Base-by-base conservation (phyloP, 1,140 invertebrate genomes). In the Popillia japonica region DNA sequence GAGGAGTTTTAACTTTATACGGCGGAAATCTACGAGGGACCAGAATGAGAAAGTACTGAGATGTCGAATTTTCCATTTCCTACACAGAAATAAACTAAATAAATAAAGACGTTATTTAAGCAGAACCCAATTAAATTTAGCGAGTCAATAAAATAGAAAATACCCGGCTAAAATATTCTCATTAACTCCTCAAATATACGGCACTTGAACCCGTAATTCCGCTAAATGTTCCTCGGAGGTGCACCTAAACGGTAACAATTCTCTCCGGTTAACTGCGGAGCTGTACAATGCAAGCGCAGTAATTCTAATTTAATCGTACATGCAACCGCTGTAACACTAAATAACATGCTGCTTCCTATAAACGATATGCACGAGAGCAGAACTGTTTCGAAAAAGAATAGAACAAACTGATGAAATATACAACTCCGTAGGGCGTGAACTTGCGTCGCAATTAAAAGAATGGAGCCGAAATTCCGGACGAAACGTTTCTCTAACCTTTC, bases 261-360 rank as follows among this genome's bases (percentile, higher is more conserved):
- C 59, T 27, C n/a, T 17, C 44, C 17, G 22, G 59, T 64, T 64
- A 64, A 64, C 17, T 27, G 22, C 59, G n/a, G 17, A 64, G 59
- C 17, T 4, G 17, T 27, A 48, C n/a, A 48, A 48, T 64, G 59
- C 59, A 64, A 27, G 59, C 7, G 59, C 10, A 64, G 59, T 64
- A 64, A 64, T 64, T 64, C 22, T 64, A 64, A 64, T 64, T 64
- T 64, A 64, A 64, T 64, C 6, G 59, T 17, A 64, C 59, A 64
- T 64, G 59, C 59, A 64, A 64, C 59, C 59, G 17, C 59, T 64
- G 59, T 64, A 64, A 64, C 59, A 64, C 3, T 64, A 64, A 64
- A 22, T 64, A 64, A 64, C 59, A 27, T 7, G 8, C 59, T 64
- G 59, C 17, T 14, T 22, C n/a, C n/a, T n/a, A n/a, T 22, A 27